Evolutionary conservation across 2,113 vertebrate genomes (phyloP).

Genomic region (Pteruthius melanotis): DNA sequence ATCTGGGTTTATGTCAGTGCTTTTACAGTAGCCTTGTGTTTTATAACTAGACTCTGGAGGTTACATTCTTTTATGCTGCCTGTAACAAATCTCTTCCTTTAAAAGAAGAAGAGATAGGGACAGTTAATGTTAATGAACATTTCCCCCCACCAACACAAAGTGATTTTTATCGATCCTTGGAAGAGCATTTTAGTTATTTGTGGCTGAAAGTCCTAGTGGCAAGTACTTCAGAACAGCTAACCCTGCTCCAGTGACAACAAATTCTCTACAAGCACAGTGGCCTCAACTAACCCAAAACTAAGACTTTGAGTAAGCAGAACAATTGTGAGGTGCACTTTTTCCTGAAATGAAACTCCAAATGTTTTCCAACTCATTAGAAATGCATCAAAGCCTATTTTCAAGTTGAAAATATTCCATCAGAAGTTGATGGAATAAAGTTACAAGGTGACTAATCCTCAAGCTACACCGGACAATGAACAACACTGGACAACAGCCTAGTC

Average conservation of each 20-base stretch:
- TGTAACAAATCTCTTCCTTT: neutral
- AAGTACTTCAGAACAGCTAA: neutral
- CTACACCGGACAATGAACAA: neutral
- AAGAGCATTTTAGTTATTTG: neutral
- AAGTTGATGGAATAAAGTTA: neutral
- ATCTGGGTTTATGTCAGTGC: neutral
- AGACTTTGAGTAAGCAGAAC: neutral
- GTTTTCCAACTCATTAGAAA: neutral
- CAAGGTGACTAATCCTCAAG: neutral
- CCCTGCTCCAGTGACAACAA: neutral
- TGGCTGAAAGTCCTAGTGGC: neutral
- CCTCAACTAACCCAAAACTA: neutral
- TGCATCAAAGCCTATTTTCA: neutral
- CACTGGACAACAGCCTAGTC: neutral
- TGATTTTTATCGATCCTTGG: neutral
- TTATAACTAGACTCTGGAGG: neutral
- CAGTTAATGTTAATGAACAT: neutral
- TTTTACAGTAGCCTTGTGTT: neutral
- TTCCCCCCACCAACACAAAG: neutral
- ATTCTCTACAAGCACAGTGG: neutral
- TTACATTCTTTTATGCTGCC: neutral
- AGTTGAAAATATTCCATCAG: neutral
- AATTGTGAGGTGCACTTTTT: neutral
- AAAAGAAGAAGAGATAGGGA: neutral
- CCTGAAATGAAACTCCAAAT: neutral